Conservation (phyloP, 1,140 invertebrate species). For the Dolichoris vasculosae region DNA sequence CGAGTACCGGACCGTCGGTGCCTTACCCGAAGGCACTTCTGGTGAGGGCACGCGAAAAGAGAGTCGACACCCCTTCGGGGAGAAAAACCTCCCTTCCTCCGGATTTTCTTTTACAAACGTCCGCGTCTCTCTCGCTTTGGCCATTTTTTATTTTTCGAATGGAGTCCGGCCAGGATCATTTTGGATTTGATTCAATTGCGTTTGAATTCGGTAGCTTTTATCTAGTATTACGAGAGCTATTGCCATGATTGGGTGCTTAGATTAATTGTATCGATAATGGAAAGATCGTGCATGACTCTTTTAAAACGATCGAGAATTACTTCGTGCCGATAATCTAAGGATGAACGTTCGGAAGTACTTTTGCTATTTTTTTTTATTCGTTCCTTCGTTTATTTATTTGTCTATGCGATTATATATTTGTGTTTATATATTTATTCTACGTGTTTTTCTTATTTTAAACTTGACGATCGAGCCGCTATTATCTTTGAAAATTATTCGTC, state of each 20-base stretch:
- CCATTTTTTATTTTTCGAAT: constrained; percentile 44
- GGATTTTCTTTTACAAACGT: constrained; percentile 11
- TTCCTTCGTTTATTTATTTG: too few species aligned
- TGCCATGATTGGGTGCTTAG: background rate
- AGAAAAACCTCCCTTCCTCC: constrained; percentile 39
- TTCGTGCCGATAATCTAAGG: background rate
- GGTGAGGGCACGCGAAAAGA: constrained; percentile 37
- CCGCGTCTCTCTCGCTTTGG: background rate
- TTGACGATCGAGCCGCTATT: too few species aligned
- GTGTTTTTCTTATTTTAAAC: too few species aligned
- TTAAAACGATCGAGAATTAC: background rate
- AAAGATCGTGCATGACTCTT: background rate
- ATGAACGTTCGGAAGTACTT: too few species aligned
- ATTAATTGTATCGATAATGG: background rate
- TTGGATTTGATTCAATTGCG: constrained; percentile 8
- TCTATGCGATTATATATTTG: too few species aligned
- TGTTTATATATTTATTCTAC: too few species aligned
- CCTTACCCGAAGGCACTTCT: constrained; percentile 62
- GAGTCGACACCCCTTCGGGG: constrained; percentile 30
- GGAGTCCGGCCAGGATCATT: background rate
- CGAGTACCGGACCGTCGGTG: background rate
- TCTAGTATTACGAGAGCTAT: background rate
- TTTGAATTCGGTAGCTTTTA: background rate
- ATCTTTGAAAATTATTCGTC: too few species aligned
- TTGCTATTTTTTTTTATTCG: too few species aligned